Evolutionary conservation across 2,797 vertebrate species (phyloP).

Genomic region (Enteromius fasciolatus): DNA sequence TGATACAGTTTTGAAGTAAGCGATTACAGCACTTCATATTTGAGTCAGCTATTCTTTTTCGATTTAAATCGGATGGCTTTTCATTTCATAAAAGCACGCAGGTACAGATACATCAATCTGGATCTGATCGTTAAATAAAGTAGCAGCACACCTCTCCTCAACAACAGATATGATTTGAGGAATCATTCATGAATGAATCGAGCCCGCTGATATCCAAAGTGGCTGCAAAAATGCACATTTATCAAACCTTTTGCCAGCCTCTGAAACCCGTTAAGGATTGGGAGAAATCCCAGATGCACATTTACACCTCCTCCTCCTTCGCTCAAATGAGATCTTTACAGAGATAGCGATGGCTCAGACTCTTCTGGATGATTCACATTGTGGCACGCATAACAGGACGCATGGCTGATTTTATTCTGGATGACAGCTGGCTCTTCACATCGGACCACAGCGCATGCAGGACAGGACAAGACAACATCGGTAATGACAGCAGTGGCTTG

Average conservation of each 20-base stretch:
- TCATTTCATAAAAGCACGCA: not conserved
- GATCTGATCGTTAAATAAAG: not conserved
- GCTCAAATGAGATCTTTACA: conserved; percentile 37
- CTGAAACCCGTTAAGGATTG: not conserved
- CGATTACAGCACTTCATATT: not conserved
- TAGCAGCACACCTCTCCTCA: not conserved
- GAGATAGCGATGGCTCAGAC: conserved; percentile 40
- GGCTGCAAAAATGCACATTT: not conserved
- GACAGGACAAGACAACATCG: conserved; percentile 24
- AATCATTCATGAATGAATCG: not conserved
- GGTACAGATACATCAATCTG: not conserved
- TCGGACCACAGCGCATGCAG: conserved; percentile 1
- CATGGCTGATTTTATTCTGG: conserved; percentile 27
- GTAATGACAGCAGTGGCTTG: conserved; percentile 9
- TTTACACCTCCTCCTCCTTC: not conserved
- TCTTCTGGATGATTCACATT: conserved; percentile 10
- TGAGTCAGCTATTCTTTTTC: not conserved
- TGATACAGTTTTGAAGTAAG: not conserved
- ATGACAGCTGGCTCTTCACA: conserved; percentile 40
- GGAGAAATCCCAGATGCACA: conserved; percentile 17
- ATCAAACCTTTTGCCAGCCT: not conserved
- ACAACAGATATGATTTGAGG: not conserved
- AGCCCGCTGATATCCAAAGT: not conserved
- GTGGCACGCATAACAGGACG: conserved; percentile 15
- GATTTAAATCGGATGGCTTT: not conserved